Percentiles rank a stretch among this genome's conserved stretches.
phyloP scores from a whole-genome alignment of 2,113 vertebrate species.

The Peromyscus californicus region DNA sequence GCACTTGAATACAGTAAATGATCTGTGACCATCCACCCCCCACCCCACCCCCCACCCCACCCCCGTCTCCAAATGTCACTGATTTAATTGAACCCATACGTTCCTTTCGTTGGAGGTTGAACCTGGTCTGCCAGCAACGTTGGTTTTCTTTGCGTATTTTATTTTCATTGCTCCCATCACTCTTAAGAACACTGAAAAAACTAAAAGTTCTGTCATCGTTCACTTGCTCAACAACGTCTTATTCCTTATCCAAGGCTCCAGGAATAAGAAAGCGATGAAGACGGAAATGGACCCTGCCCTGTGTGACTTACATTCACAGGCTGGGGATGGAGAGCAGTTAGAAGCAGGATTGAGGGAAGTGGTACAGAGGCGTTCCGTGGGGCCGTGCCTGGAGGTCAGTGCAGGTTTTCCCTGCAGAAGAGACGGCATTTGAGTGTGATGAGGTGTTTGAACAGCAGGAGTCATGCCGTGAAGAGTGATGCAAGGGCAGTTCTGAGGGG shows the following conservation, averaged over 20 bases:
- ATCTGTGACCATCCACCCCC: background rate
- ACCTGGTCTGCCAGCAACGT: conserved; percentile 22
- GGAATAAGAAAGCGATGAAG: background rate
- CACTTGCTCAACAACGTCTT: conserved; percentile 3
- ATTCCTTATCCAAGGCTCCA: conserved; percentile 7
- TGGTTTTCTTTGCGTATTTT: conserved; percentile 44
- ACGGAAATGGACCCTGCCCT: background rate
- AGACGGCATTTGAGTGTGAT: conserved; percentile 14
- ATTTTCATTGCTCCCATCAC: conserved; percentile 46
- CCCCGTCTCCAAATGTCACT: background rate
- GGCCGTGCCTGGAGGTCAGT: background rate
- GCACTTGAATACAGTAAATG: background rate
- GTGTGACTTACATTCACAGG: background rate
- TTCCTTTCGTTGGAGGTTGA: conserved; percentile 42
- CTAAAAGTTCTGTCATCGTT: conserved; percentile 16
- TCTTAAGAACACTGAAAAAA: conserved; percentile 50
- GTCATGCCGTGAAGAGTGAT: background rate
- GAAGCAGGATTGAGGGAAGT: background rate
- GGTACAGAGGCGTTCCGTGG: background rate
- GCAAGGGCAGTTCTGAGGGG: background rate
- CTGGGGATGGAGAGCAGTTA: background rate
- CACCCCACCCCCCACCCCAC: too few relatives aligned
- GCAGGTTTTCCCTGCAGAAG: background rate
- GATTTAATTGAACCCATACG: conserved; percentile 61
- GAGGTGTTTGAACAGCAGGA: background rate